Conservation (phyloP, 2,113 vertebrate genomes). For the Leuciscus idus region DNA sequence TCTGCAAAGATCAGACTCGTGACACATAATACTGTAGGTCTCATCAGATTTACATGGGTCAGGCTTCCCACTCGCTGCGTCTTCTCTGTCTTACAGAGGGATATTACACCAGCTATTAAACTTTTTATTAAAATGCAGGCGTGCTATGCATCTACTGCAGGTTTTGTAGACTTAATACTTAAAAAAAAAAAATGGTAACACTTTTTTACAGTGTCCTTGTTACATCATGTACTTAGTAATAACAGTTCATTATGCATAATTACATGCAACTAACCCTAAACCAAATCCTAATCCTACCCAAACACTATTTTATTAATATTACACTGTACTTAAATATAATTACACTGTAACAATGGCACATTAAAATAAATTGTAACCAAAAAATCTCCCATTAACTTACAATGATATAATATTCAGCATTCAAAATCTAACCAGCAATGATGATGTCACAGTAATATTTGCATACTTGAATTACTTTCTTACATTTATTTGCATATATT, state of each 20-base stretch:
- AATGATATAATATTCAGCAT: not conserved
- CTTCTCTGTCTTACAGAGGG: not conserved
- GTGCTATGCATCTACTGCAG: not conserved
- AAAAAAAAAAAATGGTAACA: not conserved
- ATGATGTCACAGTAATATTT: not conserved
- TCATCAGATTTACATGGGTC: constrained; percentile 8
- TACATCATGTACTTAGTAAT: no score
- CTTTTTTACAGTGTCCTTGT: no score
- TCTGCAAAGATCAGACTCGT: not conserved
- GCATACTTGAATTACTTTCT: not conserved
- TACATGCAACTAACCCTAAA: no score
- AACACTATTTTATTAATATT: no score
- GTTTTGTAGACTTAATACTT: not conserved
- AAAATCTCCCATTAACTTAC: not conserved
- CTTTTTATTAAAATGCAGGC: not conserved
- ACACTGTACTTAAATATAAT: no score
- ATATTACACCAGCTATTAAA: not conserved
- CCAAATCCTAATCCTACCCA: no score
- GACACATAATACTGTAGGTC: not conserved
- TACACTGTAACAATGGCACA: no score
- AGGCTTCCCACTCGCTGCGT: not conserved
- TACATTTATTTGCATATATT: no score
- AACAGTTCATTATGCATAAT: no score
- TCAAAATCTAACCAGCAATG: not conserved
- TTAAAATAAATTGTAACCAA: no score